A percentile compares a stretch with the other conserved stretches of the same genome.
Evolutionary conservation across 2,113 vertebrate genomes (phyloP).

Genomic region (Orthonyx spaldingii): DNA sequence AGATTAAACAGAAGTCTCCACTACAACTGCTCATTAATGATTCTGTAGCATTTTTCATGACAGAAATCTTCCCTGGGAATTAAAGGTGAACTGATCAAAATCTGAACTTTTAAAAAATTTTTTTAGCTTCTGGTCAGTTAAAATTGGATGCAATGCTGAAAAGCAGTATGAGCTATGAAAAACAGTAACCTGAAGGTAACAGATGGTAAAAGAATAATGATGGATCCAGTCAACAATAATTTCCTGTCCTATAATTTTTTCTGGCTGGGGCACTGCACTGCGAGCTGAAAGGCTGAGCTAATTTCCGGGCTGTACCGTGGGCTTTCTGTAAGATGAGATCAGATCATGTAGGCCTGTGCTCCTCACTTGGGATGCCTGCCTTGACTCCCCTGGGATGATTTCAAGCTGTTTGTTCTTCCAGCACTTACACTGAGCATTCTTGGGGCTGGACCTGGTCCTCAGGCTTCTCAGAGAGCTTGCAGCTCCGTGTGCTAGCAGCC

Average conservation of each 20-base stretch:
- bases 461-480: background rate
- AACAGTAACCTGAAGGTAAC: conserved; percentile 40
- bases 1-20: conserved; percentile 32
- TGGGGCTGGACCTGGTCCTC: background rate
- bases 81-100: conserved; percentile 37
- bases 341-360: background rate
- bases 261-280: background rate
- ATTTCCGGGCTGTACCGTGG: background rate
- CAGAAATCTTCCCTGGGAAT: conserved; percentile 24
- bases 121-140: background rate
- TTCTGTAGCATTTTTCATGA: conserved; percentile 29
- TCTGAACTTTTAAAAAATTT: background rate
- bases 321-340: background rate
- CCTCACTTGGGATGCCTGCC: background rate
- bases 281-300: conserved; percentile 28
- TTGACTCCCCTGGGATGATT: background rate
- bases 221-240: conserved; percentile 48
- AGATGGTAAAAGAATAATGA: conserved; percentile 57
- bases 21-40: conserved; percentile 42
- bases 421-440: background rate
- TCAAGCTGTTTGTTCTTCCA: background rate
- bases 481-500: background rate
- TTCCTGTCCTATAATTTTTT: conserved; percentile 46
- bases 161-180: background rate
- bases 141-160: conserved; percentile 9